Evolutionary conservation across 2,113 vertebrate species (phyloP), one percentile per base, ranked within the genome.

Genomic region (Pica pica): DNA sequence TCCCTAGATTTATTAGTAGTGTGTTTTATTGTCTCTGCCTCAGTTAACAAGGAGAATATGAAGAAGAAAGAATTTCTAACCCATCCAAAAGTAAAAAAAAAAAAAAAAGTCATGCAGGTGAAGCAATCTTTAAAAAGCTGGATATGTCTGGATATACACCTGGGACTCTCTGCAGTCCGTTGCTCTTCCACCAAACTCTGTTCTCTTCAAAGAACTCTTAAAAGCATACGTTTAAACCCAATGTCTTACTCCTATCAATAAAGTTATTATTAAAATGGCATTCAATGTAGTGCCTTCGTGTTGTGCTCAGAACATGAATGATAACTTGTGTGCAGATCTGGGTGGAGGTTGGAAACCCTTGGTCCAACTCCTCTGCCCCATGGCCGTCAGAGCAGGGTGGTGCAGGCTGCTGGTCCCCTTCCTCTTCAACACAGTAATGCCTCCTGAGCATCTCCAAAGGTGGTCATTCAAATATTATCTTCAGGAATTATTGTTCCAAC

Each of bases 21-120:
- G 56, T 94, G 73, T 80, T 95, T 97, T 93, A 87, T 93, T 42
- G 59, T 91, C 46, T 94, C 47, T 94, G 44, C 47, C 74, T 97
- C 78, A 55, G 89, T 91, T 94, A 69, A 13, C 31, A 46, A 80
- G 80, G 55, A 77, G n/a, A 69, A 31, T 79, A 83, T 27, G 41
- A 53, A 30, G 11, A 89, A 81, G 47, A 88, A 67, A 68, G 1
- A 74, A 59, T 95, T 94, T 93, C 47, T 81, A 75, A 83, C 75
- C 13, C 21, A 47, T 71, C 4, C 26, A 70, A 77, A 86, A 74
- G 30, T 31, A 52, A 76, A 67, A 41, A 2, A 69, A 67, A 65
- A 44, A 20, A 61, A 52, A 68, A 59, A 16, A 57, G 59, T 78
- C 28, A 69, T 30, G 19, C 7, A 27, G 13, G 7, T 59, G 16